Evolutionary conservation across 2,888 invertebrate genomes (phyloP), one percentile per base, ranked within the genome.

Genomic region (Nemotelus pantherinus): DNA sequence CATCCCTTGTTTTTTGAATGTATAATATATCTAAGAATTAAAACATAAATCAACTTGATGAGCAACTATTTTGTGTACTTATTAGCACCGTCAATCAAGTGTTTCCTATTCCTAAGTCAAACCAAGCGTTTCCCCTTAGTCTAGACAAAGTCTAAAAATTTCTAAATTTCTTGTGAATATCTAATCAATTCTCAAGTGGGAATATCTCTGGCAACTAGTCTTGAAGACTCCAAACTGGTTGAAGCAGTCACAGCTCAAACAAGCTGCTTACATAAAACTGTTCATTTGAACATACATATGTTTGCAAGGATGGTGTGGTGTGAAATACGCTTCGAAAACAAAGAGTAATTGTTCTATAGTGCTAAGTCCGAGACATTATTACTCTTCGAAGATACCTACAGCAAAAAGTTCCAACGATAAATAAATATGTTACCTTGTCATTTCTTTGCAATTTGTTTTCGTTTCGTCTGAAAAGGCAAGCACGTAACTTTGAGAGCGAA

Each of bases 371-470:
- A 3, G 39, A 9, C 41, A 63, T 63, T 10, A 43, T 41, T 63
- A 39, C 43, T 63, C 41, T 6, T 10, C 3, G 39, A 25, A 63
- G 43, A 25, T 2, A 63, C 9, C 9, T 41, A 25, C 9, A 63
- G 43, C 5, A 43, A 63, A 63, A 63, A 63, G 43, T 63, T 39
- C 63, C 63, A 63, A 63, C 63, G 43, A 63, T 63, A 63, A 63
- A 63, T 63, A 63, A 63, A 63, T 63, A 39, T 63, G 63, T 63
- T 63, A 10, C 63, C 43, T 63, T 39, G 63, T 63, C 43, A 6
- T 41, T 63, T 63, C 63, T 63, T 63, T 63, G 41, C 63, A 41
- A 63, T 63, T 63, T 63, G 43, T 63, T 63, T 43, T 41, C 63
- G 50, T 63, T 10, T 10, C 41, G 43, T 41, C 63, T 43, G 43